Evolutionary conservation across 2,888 invertebrate species (phyloP).

Genomic region (Calameuta idolon): DNA sequence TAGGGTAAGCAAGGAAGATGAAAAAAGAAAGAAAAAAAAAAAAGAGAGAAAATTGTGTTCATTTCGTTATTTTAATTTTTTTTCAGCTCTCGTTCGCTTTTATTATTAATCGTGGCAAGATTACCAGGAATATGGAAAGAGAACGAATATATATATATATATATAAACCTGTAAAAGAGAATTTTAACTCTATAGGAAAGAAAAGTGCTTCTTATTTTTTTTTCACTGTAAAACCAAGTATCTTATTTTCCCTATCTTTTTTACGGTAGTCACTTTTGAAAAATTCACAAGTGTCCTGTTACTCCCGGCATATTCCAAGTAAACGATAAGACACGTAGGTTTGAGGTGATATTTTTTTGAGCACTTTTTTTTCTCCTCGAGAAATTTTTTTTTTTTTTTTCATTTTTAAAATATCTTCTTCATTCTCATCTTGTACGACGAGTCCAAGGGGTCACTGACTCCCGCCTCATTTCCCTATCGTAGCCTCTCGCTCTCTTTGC

Average conservation of each 20-base stretch:
- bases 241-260: too few species aligned
- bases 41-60: conserved; percentile 6
- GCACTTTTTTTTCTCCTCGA: too few species aligned
- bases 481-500: neutral
- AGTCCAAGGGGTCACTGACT: neutral
- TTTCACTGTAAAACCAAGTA: too few species aligned
- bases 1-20: neutral
- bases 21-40: neutral
- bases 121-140: neutral
- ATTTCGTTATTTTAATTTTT: neutral
- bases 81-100: neutral
- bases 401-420: neutral
- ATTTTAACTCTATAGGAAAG: neutral
- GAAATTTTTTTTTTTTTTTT: too few species aligned
- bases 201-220: neutral
- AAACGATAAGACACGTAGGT: too few species aligned
- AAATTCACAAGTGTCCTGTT: too few species aligned
- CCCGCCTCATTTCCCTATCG: neutral
- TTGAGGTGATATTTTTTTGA: neutral
- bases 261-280: too few species aligned
- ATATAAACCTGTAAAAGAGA: neutral
- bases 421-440: neutral
- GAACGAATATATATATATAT: neutral
- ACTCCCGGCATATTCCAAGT: too few species aligned
- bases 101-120: neutral